These are phyloP conservation scores for Nycticebus coucang DNA, from an alignment of 2,113 vertebrate species.

Conservation along the genomic window DNA sequence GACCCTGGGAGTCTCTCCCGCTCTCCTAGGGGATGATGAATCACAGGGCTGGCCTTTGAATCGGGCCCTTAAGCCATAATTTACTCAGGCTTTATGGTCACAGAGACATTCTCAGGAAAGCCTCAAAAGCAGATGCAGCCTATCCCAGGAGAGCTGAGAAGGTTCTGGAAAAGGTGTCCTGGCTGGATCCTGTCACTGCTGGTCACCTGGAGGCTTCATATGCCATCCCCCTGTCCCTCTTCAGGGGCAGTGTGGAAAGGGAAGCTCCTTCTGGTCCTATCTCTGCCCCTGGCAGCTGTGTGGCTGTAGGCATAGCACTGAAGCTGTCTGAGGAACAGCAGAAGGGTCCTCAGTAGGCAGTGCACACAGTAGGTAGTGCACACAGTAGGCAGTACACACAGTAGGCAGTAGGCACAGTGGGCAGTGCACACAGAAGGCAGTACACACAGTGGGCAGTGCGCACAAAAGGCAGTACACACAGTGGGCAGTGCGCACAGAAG, in stretches of 20 bases:
- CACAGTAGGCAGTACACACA: no score
- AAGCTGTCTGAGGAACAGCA: background rate
- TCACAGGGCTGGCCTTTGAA: background rate
- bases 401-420: no score
- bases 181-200: no score
- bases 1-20: background rate
- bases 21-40: background rate
- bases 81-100: background rate
- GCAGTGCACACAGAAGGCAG: no score
- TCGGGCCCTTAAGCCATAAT: background rate
- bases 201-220: background rate
- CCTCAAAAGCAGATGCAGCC: background rate
- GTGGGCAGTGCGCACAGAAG: no score
- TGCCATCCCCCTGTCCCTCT: accelerated
- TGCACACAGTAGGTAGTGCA: no score
- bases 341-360: background rate
- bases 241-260: background rate
- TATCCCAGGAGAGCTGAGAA: background rate
- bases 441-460: no score
- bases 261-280: background rate
- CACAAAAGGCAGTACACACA: no score
- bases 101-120: background rate
- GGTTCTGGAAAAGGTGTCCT: background rate
- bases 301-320: background rate
- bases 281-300: background rate